Base-by-base conservation (phyloP, 2,888 invertebrate genomes). In the Dyspetes luteomarginatus region DNA sequence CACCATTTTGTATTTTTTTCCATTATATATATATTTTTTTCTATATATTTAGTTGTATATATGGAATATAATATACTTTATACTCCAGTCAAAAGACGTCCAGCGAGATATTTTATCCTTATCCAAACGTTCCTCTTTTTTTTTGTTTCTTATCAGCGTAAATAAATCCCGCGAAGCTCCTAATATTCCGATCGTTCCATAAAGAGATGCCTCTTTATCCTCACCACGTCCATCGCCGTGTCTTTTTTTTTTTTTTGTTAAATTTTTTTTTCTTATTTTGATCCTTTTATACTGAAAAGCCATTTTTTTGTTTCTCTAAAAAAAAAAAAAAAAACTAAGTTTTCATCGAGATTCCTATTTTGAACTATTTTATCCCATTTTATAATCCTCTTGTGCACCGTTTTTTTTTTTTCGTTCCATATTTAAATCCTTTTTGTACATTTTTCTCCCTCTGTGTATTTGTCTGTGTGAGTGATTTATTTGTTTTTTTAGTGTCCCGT, bases 1-100 rank as follows among this genome's bases (percentile, higher is more conserved):
- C n/a, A n/a, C n/a, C 82, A 77, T 82, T 75, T 83, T 78, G 78
- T 85, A 85, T 85, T 85, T 86, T 76, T 80, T 83, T 85, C 84
- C 86, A 82, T 77, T 77, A 86, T 81, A 82, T 84, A 82, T 78
- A 60, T 83, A 55, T 83, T n/a, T n/a, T n/a, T n/a, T n/a, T n/a
- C n/a, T n/a, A n/a, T n/a, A n/a, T n/a, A n/a, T n/a, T n/a, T n/a
- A n/a, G n/a, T n/a, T n/a, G n/a, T n/a, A n/a, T n/a, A n/a, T 86
- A 7, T 58, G 12, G 4, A 36, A 36, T 12, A 36, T 52, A 78
- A 41, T 56, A 65, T 69, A 71, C 60, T 67, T 58, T 67, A 80
- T 56, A 73, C 28, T 81, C 76, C 81, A 77, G 81, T 68, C 73
- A 69, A 81, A 41, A 60, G 79, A 67, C 48, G 69, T 77, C 77